phyloP scores from a whole-genome alignment of 2,797 vertebrate species.

The Staurois parvus region DNA sequence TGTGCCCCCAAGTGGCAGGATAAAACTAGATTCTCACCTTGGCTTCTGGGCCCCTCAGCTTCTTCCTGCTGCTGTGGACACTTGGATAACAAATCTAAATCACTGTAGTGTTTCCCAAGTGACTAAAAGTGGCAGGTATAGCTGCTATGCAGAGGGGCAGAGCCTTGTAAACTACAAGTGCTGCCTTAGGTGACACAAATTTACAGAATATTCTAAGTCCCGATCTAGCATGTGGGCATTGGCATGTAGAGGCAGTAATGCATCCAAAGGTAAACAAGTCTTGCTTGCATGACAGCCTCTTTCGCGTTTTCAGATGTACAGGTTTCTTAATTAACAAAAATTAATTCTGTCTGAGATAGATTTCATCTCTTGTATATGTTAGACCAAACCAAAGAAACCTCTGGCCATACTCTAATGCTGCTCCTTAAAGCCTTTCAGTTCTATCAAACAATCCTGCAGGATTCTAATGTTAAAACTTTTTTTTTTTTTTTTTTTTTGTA shows the following conservation, averaged over 20 bases:
- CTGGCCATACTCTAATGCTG: conserved; percentile 98
- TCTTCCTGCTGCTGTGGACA: not conserved
- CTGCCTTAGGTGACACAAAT: not conserved
- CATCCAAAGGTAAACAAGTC: not conserved
- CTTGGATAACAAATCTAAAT: not conserved
- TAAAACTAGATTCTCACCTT: not conserved
- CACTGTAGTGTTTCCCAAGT: not conserved
- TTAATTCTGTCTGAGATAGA: conserved; percentile 80
- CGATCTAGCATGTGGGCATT: not conserved
- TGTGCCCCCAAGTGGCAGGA: not conserved
- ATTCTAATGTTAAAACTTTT: conserved; percentile 78
- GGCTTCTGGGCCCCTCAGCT: not conserved
- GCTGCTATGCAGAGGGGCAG: not conserved
- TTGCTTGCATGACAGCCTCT: conserved; percentile 69
- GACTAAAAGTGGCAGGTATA: not conserved
- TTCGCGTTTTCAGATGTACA: conserved; percentile 72
- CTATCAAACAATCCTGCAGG: conserved; percentile 94
- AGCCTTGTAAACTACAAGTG: not conserved
- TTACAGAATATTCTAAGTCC: not conserved
- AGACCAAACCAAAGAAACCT: conserved; percentile 98
- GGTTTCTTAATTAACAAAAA: conserved; percentile 67
- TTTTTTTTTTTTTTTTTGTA: conserved; percentile 86
- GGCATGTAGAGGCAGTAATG: not conserved
- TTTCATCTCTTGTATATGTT: conserved; percentile 86
- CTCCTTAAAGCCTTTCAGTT: conserved; percentile 96